Evolutionary conservation across 35 echinoderm and acorn worm species (phyloP), one percentile per base, ranked within the genome.

Genomic region (Diadema setosum): DNA sequence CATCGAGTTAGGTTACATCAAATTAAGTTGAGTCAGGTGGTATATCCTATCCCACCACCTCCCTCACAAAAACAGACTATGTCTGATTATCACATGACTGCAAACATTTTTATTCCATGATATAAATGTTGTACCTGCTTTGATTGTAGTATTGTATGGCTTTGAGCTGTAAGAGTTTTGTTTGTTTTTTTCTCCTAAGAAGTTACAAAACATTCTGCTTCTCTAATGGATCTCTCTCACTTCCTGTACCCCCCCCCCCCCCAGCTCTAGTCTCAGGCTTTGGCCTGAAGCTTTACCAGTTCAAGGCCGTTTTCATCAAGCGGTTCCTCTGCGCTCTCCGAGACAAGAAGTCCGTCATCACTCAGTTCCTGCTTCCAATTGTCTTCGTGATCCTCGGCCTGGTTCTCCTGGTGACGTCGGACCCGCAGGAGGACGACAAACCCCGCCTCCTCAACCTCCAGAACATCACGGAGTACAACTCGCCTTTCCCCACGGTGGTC

Each of bases 241-340:
- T n/a, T n/a, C n/a, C n/a, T 26, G 12, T 33, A 67, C 18, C 63
- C 37, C 37, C 15, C 24, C 30, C 37, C 17, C 24, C 30, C 17
- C 37, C 16, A 67, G 63, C 26, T 67, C 63, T 67, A 34, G 63
- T 67, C 27, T 33, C 63, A 37, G 96, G 96, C 5, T 31, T 92
- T 9, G 33, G 41, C 15, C 61, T 99, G 36, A 94, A 94, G 67
- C 21, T 91, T 42, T 83, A 75, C 32, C 96, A 99, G 90, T 99
- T 92, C 59, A 85, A 84, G n/a, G 96, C 96, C 15, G 90, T 99
- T 56, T 95, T 95, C 39, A 56, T 94, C 33, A 99, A 99, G 93
- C 84, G 93, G 5, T 87, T 95, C 33, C 82, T 92, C 18, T 95
- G 87, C 58, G 70, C 88, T 11, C 69, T 83, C n/a, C 85, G 92